Evolutionary conservation across 2,888 invertebrate genomes (phyloP), one percentile per base, ranked within the genome.

Genomic region (Merodon equestris): DNA sequence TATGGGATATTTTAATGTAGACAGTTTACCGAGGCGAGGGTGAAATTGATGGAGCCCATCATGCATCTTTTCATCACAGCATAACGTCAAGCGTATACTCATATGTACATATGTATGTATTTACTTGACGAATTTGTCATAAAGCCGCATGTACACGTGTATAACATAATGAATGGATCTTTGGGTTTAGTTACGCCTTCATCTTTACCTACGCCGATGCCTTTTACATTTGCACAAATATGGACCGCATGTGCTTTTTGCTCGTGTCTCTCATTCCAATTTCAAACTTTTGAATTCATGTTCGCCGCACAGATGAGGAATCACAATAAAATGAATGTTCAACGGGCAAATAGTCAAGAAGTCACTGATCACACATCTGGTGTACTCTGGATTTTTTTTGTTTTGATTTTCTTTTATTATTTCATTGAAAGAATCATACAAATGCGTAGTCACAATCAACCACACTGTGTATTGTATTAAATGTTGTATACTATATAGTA

Each of bases 221-320:
- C 2, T 27, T 27, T 27, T 27, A 57, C 61, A 19, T 66, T 66
- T 56, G 40, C 36, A 15, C 38, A 47, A 50, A 45, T 27, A 45
- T 57, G 47, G 72, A 64, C 64, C 63, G 73, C 77, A 67, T 75
- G 63, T 73, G 57, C 75, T 67, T 73, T 77, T 75, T 77, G 73
- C 67, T 67, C 67, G 72, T 38, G 44, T 67, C 56, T 67, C 61
- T n/a, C 38, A 67, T 77, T 73, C 61, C 72, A 66, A 66, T 50
- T 38, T 40, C 17, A 67, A 61, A 64, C 72, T 64, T 72, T 64
- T 72, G 57, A 72, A 64, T 72, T 72, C 42, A 60, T 44, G 50
- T 47, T 45, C 34, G 57, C 51, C 36, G 27, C 27, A 27, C 27
- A 27, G 27, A 27, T 27, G 27, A 27, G 27, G 47, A 61, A 45